phyloP scores from a whole-genome alignment of 2,797 vertebrate species.

The Halcyon smyrnensis region DNA sequence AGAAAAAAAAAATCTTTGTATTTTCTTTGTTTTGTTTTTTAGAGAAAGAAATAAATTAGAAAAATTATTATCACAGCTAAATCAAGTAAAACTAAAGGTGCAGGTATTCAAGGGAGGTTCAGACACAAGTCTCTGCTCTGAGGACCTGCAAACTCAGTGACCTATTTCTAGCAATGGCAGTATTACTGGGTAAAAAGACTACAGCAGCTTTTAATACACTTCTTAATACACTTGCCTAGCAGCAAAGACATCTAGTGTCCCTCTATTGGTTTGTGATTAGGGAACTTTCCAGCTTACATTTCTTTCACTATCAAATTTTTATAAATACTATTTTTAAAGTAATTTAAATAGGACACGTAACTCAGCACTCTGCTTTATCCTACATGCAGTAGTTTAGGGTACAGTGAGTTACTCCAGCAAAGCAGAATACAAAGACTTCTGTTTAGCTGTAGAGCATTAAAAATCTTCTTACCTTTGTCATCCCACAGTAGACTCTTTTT shows the following conservation, averaged over 20 bases:
- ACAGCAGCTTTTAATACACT: neutral
- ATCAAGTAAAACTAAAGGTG: neutral
- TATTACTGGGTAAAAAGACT: neutral
- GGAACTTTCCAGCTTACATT: neutral
- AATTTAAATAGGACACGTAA: neutral
- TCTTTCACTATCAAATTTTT: neutral
- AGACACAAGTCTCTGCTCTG: neutral
- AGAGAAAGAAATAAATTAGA: neutral
- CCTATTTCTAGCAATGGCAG: neutral
- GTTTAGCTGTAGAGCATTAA: neutral
- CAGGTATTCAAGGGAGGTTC: neutral
- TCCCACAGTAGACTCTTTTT: neutral
- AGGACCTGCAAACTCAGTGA: neutral
- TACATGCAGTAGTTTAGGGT: neutral
- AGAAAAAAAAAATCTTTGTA: neutral
- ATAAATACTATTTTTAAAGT: neutral
- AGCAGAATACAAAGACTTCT: neutral
- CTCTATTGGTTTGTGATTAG: neutral
- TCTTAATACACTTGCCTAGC: neutral
- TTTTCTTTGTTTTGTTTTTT: neutral
- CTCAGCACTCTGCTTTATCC: neutral
- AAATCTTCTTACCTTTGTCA: neutral
- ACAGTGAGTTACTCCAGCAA: neutral
- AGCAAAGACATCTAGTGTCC: neutral
- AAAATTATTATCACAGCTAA: neutral